phyloP scores from a whole-genome alignment of 2,888 invertebrate genomes.

The Epinotia bilunana region DNA sequence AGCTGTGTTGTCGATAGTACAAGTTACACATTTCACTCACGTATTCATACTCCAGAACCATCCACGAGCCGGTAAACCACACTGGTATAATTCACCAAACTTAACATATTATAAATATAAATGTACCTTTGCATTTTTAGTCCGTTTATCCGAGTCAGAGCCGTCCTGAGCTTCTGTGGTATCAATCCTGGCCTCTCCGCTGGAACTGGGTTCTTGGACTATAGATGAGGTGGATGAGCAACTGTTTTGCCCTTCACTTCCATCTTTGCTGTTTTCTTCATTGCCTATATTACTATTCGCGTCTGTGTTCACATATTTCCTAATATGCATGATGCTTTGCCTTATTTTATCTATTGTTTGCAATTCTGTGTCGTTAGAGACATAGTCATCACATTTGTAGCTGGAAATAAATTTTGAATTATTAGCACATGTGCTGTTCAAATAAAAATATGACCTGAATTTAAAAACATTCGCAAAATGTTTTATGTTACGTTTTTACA shows the following conservation, averaged over 20 bases:
- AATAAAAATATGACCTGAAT: no score
- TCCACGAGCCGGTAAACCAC: constrained; percentile 1
- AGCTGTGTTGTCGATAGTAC: no score
- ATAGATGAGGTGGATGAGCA: constrained; percentile 50
- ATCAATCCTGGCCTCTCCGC: constrained; percentile 53
- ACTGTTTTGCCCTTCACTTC: constrained; percentile 56
- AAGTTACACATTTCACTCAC: neutral
- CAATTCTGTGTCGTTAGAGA: constrained; percentile 87
- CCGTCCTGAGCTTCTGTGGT: constrained; percentile 56
- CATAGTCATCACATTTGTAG: constrained; percentile 92
- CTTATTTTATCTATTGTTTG: constrained; percentile 84
- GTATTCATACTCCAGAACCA: constrained; percentile 19
- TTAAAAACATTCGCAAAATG: no score
- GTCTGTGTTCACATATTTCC: constrained; percentile 54
- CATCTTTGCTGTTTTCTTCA: constrained; percentile 64
- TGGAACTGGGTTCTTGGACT: constrained; percentile 53
- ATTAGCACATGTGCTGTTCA: no score
- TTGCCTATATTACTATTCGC: constrained; percentile 56
- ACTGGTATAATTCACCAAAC: constrained; percentile 28
- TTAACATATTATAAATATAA: constrained; percentile 29
- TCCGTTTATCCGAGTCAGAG: constrained; percentile 64
- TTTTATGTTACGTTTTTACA: no score
- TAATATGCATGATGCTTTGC: constrained; percentile 72
- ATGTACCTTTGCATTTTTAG: constrained; percentile 67
- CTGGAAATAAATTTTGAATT: constrained; percentile 76